Evolutionary conservation across 2,113 vertebrate species (phyloP).

Genomic region (Antechinus flavipes): DNA sequence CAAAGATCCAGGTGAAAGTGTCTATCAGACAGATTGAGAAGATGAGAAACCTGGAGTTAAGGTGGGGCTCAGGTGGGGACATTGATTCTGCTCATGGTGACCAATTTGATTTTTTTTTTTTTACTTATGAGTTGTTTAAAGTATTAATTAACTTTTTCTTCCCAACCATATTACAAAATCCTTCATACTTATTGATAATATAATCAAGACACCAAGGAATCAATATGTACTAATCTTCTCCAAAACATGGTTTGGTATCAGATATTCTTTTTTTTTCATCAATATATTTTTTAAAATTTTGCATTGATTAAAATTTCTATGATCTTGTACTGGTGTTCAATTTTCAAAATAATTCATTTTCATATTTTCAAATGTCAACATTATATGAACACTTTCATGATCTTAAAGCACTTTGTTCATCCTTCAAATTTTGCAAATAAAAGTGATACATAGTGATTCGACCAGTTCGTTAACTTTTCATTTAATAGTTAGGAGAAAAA

Average conservation of each 20-base stretch:
- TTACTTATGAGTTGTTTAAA: no score
- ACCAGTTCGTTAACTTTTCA: conserved; percentile 54
- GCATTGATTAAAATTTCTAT: conserved; percentile 37
- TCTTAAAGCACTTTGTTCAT: conserved; percentile 32
- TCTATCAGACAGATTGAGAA: background rate
- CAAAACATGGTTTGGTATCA: background rate
- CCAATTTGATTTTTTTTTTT: no score
- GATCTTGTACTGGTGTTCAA: background rate
- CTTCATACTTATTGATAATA: no score
- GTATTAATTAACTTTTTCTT: no score
- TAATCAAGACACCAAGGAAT: background rate
- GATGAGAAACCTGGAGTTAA: background rate
- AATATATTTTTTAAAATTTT: conserved; percentile 44
- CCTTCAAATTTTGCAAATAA: conserved; percentile 58
- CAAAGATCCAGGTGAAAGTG: background rate
- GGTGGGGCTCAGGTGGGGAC: no score
- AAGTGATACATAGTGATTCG: conserved; percentile 48
- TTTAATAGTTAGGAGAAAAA: conserved; percentile 61
- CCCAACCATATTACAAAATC: no score
- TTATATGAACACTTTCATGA: background rate
- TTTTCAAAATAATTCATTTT: background rate
- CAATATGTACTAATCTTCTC: background rate
- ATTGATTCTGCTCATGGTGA: no score
- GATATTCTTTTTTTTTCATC: background rate
- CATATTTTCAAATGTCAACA: conserved; percentile 6